phyloP scores from a whole-genome alignment of 2,888 invertebrate genomes.

The Acrocera orbiculus region DNA sequence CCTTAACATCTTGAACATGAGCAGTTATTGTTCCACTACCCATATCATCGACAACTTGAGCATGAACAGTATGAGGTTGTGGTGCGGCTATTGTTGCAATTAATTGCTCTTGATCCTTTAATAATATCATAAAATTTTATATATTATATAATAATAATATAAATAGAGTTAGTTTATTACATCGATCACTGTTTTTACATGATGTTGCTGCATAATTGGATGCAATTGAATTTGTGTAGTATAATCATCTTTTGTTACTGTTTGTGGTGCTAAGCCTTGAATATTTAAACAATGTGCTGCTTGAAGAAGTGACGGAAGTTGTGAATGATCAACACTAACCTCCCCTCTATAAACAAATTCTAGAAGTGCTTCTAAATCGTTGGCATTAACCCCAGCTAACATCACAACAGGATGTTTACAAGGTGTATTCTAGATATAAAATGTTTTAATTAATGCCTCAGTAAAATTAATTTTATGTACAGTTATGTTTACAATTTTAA shows the following conservation, averaged over 20 bases:
- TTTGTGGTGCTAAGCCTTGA: constrained; percentile 39
- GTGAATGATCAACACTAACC: constrained; percentile 43
- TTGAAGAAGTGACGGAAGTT: constrained; percentile 41
- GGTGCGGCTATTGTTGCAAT: constrained; percentile 30
- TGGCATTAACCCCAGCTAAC: constrained; percentile 42
- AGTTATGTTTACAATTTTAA: no score
- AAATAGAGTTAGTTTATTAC: constrained; percentile 10
- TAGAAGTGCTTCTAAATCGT: constrained; percentile 41
- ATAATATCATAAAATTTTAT: background rate
- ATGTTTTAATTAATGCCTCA: no score
- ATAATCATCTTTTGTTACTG: constrained; percentile 32
- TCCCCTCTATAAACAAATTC: constrained; percentile 46
- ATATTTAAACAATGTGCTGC: constrained; percentile 44
- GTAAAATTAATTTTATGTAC: no score
- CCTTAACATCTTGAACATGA: constrained; percentile 23
- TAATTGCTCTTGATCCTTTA: constrained; percentile 27
- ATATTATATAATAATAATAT: background rate
- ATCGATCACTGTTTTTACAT: constrained; percentile 21
- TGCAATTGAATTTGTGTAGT: constrained; percentile 31
- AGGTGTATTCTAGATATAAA: constrained; percentile 36
- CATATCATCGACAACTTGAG: constrained; percentile 31
- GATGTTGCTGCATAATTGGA: constrained; percentile 31
- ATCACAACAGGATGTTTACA: constrained; percentile 47
- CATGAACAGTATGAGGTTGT: constrained; percentile 30
- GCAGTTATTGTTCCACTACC: constrained; percentile 29